Conservation (phyloP, 2,888 invertebrate species). For the Macrosiphum euphorbiae region DNA sequence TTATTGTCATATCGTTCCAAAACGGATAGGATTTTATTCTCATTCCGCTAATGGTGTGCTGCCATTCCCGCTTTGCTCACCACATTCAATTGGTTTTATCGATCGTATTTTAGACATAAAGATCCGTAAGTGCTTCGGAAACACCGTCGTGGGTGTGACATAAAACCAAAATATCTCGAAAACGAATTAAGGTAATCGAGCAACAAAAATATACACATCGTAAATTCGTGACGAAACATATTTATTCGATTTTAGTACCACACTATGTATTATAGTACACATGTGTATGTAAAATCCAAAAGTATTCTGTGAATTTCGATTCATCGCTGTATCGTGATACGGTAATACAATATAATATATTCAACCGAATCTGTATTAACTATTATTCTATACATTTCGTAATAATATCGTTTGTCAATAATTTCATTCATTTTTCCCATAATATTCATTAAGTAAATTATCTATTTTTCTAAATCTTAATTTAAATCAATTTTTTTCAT, state of each 20-base stretch:
- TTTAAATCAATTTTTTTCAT: background rate
- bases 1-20: conserved; percentile 61
- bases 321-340: background rate
- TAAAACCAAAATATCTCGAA: conserved; percentile 36
- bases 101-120: conserved; percentile 35
- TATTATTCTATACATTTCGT: background rate
- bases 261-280: background rate
- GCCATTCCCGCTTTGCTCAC: conserved; percentile 23
- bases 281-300: background rate
- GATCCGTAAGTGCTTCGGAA: conserved; percentile 25
- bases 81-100: conserved; percentile 50
- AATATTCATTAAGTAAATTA: background rate
- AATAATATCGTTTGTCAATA: background rate
- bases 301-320: background rate
- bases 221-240: background rate
- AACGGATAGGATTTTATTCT: conserved; percentile 58
- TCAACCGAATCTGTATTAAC: background rate
- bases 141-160: background rate
- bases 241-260: conserved; percentile 11
- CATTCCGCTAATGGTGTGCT: conserved; percentile 58
- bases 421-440: background rate
- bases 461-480: background rate
- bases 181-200: conserved; percentile 24
- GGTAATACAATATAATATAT: background rate
- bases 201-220: conserved; percentile 23